phyloP scores from a whole-genome alignment of 1,140 invertebrate species.

The Drosophila eugracilis region DNA sequence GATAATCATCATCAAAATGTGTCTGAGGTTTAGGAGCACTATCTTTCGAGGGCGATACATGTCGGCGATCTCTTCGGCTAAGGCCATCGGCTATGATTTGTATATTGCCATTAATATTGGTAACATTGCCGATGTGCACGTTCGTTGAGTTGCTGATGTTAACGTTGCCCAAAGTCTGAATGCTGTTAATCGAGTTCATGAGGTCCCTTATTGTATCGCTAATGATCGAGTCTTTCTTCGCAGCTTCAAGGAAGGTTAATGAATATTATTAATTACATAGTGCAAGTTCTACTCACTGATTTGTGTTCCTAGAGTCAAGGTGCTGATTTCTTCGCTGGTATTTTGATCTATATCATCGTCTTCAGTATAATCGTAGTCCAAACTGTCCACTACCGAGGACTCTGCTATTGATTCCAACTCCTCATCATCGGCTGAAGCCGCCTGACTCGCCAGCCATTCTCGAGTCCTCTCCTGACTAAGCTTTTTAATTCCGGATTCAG shows the following conservation, averaged over 20 bases:
- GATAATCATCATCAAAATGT: conserved; percentile 3
- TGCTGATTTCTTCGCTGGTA: conserved; percentile 61
- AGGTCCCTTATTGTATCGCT: conserved; percentile 64
- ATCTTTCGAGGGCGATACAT: conserved; percentile 12
- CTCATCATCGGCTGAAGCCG: too few species aligned
- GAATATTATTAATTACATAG: neutral
- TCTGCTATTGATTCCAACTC: conserved; percentile 71
- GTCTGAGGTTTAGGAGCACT: neutral
- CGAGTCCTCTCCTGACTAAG: conserved; percentile 55
- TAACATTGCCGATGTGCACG: conserved; percentile 85
- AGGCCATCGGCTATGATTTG: conserved; percentile 74
- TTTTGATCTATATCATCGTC: conserved; percentile 47
- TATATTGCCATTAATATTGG: conserved; percentile 85
- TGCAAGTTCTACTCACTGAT: conserved; percentile 33
- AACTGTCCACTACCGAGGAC: conserved; percentile 72
- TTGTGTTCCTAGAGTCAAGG: conserved; percentile 58
- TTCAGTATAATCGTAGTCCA: conserved; percentile 72
- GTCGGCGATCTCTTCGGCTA: conserved; percentile 19
- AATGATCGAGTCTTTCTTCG: conserved; percentile 46
- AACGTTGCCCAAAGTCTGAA: conserved; percentile 80
- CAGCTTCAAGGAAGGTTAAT: neutral
- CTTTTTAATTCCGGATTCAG: conserved; percentile 16
- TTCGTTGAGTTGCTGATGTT: conserved; percentile 82
- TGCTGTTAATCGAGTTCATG: conserved; percentile 73
- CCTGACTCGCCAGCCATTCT: conserved; percentile 59